Conservation (phyloP, 1,140 invertebrate species). For the Trichonephila inaurata region DNA sequence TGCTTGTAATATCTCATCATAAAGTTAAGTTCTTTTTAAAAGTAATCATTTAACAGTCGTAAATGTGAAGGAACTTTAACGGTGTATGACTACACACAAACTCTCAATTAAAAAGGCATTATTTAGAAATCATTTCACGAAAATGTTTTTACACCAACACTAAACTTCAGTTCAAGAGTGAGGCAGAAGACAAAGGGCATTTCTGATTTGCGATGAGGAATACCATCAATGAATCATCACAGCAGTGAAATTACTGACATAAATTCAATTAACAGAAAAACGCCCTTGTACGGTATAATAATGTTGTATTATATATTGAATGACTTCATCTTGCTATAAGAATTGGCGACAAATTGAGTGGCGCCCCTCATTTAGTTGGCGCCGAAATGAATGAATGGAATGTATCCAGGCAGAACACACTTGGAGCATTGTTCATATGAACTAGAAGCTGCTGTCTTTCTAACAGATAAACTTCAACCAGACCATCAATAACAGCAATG, state of each 20-base stretch:
- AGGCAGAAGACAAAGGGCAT: too few species aligned
- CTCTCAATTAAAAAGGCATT: too few species aligned
- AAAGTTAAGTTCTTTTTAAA: too few species aligned
- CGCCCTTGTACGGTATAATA: background rate
- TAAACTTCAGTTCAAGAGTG: too few species aligned
- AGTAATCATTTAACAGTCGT: too few species aligned
- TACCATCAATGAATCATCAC: background rate
- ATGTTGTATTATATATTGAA: background rate
- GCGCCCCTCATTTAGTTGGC: conserved; percentile 41
- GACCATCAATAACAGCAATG: conserved; percentile 35
- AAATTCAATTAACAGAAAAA: background rate
- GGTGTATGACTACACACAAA: too few species aligned
- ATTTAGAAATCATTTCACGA: too few species aligned
- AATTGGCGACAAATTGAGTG: conserved; percentile 40
- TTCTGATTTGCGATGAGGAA: too few species aligned
- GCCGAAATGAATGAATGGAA: conserved; percentile 45
- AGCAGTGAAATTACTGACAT: background rate
- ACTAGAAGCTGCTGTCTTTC: conserved; percentile 25
- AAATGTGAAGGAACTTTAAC: too few species aligned
- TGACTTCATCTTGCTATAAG: conserved; percentile 3
- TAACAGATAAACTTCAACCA: conserved; percentile 17
- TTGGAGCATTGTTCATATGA: conserved; percentile 11
- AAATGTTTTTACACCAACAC: too few species aligned
- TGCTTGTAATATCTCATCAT: too few species aligned
- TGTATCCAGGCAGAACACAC: conserved; percentile 31